Percentiles rank a stretch among this genome's conserved stretches.
Conservation (phyloP, 2,797 vertebrate genomes). For the Perodicticus potto region DNA sequence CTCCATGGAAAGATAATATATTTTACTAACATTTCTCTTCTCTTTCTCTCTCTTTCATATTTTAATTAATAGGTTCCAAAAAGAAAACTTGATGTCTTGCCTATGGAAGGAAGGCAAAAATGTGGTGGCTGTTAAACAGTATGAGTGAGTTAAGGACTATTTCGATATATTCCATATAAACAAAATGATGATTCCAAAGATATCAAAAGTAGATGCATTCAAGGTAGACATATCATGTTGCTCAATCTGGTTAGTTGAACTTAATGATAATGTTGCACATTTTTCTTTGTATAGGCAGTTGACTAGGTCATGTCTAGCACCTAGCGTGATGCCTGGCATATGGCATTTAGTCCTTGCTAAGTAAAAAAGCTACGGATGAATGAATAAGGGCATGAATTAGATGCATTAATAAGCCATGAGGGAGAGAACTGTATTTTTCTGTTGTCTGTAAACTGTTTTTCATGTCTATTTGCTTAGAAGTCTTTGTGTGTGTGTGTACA, state of each 20-base stretch:
- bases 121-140: not conserved
- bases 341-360: not conserved
- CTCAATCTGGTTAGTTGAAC: not conserved
- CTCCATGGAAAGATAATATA: constrained; percentile 74
- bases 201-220: not conserved
- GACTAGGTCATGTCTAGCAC: not conserved
- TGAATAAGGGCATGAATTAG: not conserved
- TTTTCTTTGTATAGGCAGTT: not conserved
- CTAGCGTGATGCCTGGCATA: not conserved
- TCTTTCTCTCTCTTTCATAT: not conserved
- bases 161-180: not conserved
- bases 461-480: not conserved
- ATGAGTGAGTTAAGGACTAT: not conserved
- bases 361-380: not conserved
- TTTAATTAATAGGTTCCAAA: constrained; percentile 80
- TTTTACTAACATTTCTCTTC: constrained; percentile 37
- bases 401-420: not conserved
- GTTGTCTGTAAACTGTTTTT: not conserved
- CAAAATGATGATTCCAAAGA: not conserved
- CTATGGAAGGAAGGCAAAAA: constrained; percentile 23
- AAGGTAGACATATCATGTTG: not conserved
- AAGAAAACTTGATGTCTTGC: constrained; percentile 80
- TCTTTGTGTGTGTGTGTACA: not conserved
- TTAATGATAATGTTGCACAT: not conserved
- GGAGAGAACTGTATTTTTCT: not conserved